Conservation (phyloP, 2,113 vertebrate genomes). For the Alces alces region DNA sequence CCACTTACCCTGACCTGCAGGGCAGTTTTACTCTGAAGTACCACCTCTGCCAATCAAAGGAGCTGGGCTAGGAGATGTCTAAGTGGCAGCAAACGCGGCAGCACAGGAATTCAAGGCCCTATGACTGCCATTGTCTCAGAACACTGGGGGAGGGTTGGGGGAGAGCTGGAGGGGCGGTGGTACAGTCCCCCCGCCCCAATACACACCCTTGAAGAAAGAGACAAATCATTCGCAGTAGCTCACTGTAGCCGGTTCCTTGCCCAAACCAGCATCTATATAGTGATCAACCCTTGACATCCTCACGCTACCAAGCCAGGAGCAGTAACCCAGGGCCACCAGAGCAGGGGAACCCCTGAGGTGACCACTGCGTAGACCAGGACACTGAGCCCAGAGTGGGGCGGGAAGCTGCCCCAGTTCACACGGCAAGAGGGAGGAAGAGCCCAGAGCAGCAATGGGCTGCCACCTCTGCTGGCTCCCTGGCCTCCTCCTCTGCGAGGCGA, state of each 20-base stretch:
- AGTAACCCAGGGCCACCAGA: not conserved
- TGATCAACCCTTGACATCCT: not conserved
- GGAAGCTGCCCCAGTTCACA: not conserved
- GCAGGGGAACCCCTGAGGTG: not conserved
- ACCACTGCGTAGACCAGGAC: not conserved
- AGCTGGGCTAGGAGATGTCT: not conserved
- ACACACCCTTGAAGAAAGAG: not conserved
- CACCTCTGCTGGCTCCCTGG: not conserved
- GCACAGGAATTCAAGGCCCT: not conserved
- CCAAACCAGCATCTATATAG: not conserved
- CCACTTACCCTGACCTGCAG: not conserved
- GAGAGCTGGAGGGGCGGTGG: not conserved
- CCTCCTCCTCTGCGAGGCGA: too few species aligned
- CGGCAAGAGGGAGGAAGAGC: rapidly evolving
- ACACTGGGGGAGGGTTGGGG: not conserved
- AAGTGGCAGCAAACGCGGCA: not conserved
- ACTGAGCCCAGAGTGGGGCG: not conserved
- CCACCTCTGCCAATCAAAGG: not conserved
- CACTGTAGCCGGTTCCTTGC: not conserved
- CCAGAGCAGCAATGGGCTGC: not conserved
- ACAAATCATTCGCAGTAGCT: not conserved
- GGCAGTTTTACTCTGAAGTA: not conserved
- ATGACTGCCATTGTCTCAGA: not conserved
- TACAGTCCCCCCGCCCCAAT: not conserved
- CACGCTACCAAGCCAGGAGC: not conserved